Percentiles rank a stretch among this genome's conserved stretches.
Evolutionary conservation across 2,888 invertebrate genomes (phyloP).

Genomic region (Syrista parreyssii): DNA sequence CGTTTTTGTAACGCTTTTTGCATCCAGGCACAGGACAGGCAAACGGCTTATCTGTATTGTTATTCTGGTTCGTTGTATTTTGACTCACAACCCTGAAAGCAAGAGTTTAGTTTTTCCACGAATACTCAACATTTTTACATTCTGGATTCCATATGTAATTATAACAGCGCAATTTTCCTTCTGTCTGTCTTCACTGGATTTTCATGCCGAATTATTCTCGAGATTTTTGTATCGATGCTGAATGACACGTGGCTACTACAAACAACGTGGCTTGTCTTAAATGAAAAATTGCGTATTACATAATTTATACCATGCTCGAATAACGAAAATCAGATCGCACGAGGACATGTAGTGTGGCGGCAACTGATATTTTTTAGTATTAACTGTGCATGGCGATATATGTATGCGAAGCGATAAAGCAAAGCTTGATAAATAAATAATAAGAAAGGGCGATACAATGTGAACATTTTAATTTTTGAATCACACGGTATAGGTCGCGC

Average conservation of each 20-base stretch:
- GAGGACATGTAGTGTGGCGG: not conserved
- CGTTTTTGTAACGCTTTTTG: slow-evolving; percentile 88
- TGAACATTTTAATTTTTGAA: not conserved
- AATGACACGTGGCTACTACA: not conserved
- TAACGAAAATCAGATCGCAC: not conserved
- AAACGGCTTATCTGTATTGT: slow-evolving; percentile 77
- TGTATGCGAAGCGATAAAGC: not conserved
- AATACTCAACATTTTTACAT: not conserved
- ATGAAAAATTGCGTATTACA: not conserved
- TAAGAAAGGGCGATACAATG: not conserved
- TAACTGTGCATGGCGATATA: not conserved
- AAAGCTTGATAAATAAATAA: not conserved
- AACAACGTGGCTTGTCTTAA: not conserved
- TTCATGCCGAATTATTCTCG: not conserved
- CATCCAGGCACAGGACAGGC: slow-evolving; percentile 88
- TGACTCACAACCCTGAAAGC: slow-evolving; percentile 42
- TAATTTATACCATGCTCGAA: not conserved
- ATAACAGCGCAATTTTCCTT: not conserved
- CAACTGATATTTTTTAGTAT: not conserved
- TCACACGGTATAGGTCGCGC: not conserved
- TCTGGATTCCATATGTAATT: not conserved
- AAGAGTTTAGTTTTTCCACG: slow-evolving; percentile 5
- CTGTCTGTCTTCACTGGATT: not conserved
- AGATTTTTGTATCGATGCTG: not conserved
- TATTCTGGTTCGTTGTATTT: slow-evolving; percentile 33